Base-by-base conservation (phyloP, 2,113 vertebrate genomes). In the Dromaius novaehollandiae region DNA sequence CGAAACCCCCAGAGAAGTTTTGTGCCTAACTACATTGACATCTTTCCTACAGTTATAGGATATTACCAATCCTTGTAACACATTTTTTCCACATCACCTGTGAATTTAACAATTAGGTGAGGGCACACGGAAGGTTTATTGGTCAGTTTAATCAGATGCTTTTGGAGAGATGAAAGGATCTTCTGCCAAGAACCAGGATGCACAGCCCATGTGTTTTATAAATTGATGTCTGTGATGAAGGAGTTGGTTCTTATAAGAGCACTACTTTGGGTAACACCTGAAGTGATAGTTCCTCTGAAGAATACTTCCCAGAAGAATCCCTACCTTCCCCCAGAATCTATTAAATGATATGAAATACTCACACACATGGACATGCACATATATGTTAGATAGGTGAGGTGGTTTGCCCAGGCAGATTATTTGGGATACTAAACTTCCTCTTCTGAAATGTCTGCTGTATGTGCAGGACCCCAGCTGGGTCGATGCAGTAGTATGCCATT, bases 401-500 rank as follows among this genome's bases (percentile, higher is more conserved):
- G 56, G 9, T 32, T 60, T 60, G 56, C 10, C 56, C 17, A 60
- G 34, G 30, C 30, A 60, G 32, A 32, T 68, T 53, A 19, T 69
- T 82, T 56, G 44, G 8, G 44, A 32, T 63, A n/a, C 25, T 65
- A 7, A 19, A 56, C 70, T 46, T 84, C 6, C 11, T 81, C 4
- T 70, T 46, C 24, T 42, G 40, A 81, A 87, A 61, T 1, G 7
- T 4, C 15, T 77, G 12, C 18, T 56, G 4, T 69, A 26, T 64
- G 2, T 65, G 5, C n/a, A 81, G 25, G 42, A 42, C 8, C 13
- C 32, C 9, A 36, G 12, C 38, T 80, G 16, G 26, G 40, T 24
- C 46, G 53, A 64, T 0, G 0, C 13, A 4, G 8, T n/a, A n/a
- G 61, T 7, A 9, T 21, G 34, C n/a, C 21, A 9, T 51, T 82